Percentiles rank a stretch among this genome's conserved stretches.
These are phyloP conservation scores for Leptocoma aspasia DNA, from an alignment of 2,113 vertebrate species.

Conservation along the genomic window DNA sequence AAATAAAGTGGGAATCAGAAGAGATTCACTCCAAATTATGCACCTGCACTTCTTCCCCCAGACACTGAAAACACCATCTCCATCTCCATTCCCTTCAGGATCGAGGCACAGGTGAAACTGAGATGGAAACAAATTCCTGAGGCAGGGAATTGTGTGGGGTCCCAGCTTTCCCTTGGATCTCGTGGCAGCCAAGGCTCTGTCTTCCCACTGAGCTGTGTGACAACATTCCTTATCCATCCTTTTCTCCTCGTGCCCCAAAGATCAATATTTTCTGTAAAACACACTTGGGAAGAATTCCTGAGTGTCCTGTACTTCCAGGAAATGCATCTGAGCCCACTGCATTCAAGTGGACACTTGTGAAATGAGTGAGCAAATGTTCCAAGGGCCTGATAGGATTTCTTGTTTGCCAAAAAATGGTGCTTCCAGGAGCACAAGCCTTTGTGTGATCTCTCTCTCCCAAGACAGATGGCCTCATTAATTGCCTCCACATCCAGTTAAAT, in stretches of 20 bases:
- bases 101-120: background rate
- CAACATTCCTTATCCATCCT: background rate
- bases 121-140: background rate
- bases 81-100: background rate
- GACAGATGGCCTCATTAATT: slow-evolving; percentile 84
- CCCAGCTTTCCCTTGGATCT: background rate
- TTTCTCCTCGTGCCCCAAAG: background rate
- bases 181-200: background rate
- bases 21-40: background rate
- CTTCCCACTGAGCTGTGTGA: background rate
- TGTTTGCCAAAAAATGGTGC: slow-evolving; percentile 54
- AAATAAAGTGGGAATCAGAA: background rate
- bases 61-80: background rate
- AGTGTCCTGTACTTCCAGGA: slow-evolving; percentile 18
- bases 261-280: slow-evolving; percentile 48
- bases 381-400: slow-evolving; percentile 43
- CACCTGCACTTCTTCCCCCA: background rate
- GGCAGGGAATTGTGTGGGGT: background rate
- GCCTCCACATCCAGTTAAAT: slow-evolving; percentile 78
- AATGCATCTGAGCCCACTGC: slow-evolving; percentile 33
- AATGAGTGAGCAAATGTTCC: background rate
- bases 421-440: slow-evolving; percentile 61
- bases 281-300: slow-evolving; percentile 4
- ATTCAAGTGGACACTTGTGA: slow-evolving; percentile 10
- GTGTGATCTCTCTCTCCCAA: slow-evolving; percentile 70